Percentiles rank a stretch among this genome's conserved stretches.
Conservation (phyloP, 1,140 invertebrate genomes). For the Tetragnatha versicolor region DNA sequence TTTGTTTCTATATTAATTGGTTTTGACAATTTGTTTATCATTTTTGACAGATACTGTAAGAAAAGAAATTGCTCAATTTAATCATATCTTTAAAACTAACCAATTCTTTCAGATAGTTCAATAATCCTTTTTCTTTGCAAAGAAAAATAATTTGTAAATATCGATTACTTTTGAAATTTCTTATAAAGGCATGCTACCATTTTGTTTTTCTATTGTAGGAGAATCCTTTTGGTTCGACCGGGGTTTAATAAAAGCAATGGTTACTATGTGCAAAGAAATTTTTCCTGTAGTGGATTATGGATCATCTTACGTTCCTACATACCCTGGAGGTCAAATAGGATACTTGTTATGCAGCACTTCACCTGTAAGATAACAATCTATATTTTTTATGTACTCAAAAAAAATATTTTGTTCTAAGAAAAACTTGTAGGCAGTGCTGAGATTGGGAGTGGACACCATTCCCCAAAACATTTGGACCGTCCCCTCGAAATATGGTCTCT, state of each 20-base stretch:
- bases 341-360: conserved; percentile 81
- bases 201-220: conserved; percentile 73
- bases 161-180: no score
- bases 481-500: background rate
- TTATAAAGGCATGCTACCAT: no score
- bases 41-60: no score
- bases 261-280: conserved; percentile 75
- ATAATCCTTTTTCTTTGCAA: no score
- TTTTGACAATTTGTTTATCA: no score
- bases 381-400: background rate
- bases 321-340: conserved; percentile 95
- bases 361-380: conserved; percentile 63
- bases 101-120: no score
- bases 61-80: no score
- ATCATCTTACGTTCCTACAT: conserved; percentile 86
- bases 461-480: background rate
- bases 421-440: background rate
- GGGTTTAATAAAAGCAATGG: conserved; percentile 77
- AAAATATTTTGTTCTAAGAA: background rate
- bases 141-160: no score
- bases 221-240: conserved; percentile 91
- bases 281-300: conserved; percentile 84
- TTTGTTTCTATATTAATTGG: no score
- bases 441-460: conserved; percentile 11
- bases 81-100: no score